These are phyloP conservation scores for Zophobas morio DNA, from an alignment of 1,140 invertebrate genomes.

Conservation along the genomic window DNA sequence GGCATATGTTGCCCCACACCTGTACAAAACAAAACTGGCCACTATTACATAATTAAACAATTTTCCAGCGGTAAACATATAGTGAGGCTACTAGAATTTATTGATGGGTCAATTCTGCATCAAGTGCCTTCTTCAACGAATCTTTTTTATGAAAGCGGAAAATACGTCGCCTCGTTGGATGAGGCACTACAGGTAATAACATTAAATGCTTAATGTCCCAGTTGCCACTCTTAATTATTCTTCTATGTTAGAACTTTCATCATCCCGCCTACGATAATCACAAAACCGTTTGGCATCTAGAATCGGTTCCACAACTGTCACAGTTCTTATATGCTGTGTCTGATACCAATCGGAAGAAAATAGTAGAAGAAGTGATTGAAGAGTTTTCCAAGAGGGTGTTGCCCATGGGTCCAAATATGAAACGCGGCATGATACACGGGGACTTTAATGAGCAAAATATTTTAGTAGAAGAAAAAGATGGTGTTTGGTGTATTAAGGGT, in stretches of 20 bases:
- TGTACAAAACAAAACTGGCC: constrained; percentile 76
- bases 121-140: constrained; percentile 72
- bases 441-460: constrained; percentile 94
- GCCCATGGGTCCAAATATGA: constrained; percentile 71
- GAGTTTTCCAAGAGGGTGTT: constrained; percentile 79
- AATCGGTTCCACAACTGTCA: constrained; percentile 76
- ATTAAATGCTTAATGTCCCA: background rate
- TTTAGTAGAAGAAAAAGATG: constrained; percentile 71
- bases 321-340: constrained; percentile 80
- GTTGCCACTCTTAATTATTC: constrained; percentile 11
- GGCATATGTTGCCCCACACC: constrained; percentile 78
- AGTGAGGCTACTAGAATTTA: constrained; percentile 81
- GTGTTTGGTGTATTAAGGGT: constrained; percentile 71
- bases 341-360: constrained; percentile 71
- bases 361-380: constrained; percentile 77
- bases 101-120: constrained; percentile 79
- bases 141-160: constrained; percentile 80
- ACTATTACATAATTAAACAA: constrained; percentile 74
- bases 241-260: constrained; percentile 74
- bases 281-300: constrained; percentile 81
- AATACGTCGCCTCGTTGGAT: constrained; percentile 78
- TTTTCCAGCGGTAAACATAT: constrained; percentile 72
- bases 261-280: constrained; percentile 78
- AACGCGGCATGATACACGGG: constrained; percentile 87
- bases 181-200: constrained; percentile 74